Evolutionary conservation across 2,797 vertebrate species (phyloP).

Genomic region (Phoebastria nigripes): DNA sequence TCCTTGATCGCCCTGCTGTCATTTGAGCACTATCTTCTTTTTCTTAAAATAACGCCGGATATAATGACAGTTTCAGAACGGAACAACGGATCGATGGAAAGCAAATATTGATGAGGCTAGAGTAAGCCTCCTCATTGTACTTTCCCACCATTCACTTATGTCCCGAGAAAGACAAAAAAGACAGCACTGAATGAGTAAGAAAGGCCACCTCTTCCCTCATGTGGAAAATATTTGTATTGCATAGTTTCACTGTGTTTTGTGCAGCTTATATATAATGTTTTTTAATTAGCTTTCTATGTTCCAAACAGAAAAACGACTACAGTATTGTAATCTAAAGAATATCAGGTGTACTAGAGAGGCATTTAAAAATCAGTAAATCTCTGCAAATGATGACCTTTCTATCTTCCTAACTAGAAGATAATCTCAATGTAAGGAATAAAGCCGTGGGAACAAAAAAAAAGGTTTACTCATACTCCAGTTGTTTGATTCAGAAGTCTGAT

Average conservation of each 20-base stretch:
- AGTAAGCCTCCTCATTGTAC: neutral
- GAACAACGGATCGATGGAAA: constrained; percentile 7
- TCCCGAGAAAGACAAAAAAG: neutral
- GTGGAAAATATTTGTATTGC: constrained; percentile 56
- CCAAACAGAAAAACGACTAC: neutral
- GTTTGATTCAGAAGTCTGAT: neutral
- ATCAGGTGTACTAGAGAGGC: neutral
- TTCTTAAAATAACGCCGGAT: constrained; percentile 23
- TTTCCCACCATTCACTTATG: neutral
- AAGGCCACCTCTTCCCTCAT: constrained; percentile 53
- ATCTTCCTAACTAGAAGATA: neutral
- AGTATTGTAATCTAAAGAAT: neutral
- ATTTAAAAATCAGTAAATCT: neutral
- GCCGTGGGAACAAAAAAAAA: neutral
- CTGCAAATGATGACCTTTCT: neutral
- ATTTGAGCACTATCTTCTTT: neutral
- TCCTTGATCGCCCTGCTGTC: neutral
- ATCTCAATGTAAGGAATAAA: neutral
- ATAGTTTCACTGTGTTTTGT: constrained; percentile 22
- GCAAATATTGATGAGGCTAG: constrained; percentile 12
- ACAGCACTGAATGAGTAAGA: neutral
- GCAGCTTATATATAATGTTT: neutral
- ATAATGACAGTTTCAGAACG: neutral
- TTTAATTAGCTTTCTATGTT: neutral
- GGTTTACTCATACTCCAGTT: neutral